Conservation (phyloP, 2,113 vertebrate species). For the Osmerus mordax region DNA sequence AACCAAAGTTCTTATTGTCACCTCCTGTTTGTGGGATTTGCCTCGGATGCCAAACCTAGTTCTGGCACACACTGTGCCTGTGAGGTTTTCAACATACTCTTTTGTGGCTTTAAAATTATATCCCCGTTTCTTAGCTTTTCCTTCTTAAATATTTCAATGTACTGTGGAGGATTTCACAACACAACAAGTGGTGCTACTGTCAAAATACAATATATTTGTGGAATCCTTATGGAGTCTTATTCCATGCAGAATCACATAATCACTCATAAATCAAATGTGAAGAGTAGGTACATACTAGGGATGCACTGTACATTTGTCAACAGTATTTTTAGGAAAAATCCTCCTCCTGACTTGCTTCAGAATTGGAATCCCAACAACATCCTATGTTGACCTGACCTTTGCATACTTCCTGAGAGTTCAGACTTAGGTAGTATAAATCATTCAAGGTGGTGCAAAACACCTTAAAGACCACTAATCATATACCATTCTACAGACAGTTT, state of each 20-base stretch:
- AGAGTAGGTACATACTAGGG: too few relatives aligned
- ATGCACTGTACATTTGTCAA: too few relatives aligned
- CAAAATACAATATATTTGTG: not conserved
- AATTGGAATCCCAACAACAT: not conserved
- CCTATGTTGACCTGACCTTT: not conserved
- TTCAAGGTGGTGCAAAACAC: constrained; percentile 25
- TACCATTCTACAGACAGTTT: constrained; percentile 12
- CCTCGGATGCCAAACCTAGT: constrained; percentile 32
- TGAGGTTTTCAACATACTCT: constrained; percentile 35
- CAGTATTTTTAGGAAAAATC: too few relatives aligned
- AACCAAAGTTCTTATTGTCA: constrained; percentile 32
- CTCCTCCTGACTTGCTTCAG: too few relatives aligned
- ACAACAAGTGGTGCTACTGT: not conserved
- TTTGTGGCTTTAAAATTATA: constrained; percentile 51
- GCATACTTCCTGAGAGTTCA: not conserved
- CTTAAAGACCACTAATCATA: constrained; percentile 38
- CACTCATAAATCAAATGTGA: too few relatives aligned
- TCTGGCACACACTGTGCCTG: constrained; percentile 36
- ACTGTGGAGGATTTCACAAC: constrained; percentile 24
- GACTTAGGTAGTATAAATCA: constrained; percentile 22
- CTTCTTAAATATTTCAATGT: constrained; percentile 12
- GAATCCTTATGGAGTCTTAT: not conserved
- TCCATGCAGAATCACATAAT: not conserved
- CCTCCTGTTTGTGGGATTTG: constrained; percentile 35
- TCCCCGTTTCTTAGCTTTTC: constrained; percentile 23